These are phyloP conservation scores for Chymomyza costata DNA, from an alignment of 1,140 invertebrate species.

Conservation along the genomic window DNA sequence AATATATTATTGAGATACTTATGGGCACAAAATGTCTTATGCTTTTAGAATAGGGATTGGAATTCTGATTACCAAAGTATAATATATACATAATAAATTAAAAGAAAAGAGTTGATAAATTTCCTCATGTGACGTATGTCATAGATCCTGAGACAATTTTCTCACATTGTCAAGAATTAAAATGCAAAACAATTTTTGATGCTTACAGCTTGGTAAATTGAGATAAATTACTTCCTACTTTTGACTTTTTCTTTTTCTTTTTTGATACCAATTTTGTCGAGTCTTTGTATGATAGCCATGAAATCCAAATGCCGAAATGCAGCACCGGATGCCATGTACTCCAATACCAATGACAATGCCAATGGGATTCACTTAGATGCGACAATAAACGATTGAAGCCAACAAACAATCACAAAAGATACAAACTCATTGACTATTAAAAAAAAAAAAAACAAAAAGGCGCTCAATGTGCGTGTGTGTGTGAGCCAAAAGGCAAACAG, in stretches of 20 bases:
- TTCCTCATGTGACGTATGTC: constrained; percentile 14
- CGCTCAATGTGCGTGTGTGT: constrained; percentile 1
- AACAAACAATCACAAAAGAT: constrained; percentile 19
- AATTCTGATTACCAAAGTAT: too few relatives aligned
- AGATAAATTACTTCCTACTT: constrained; percentile 54
- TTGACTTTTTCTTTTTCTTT: constrained; percentile 1
- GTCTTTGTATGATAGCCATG: too few relatives aligned
- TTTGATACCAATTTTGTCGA: neutral
- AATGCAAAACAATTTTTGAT: constrained; percentile 45
- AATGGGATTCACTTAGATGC: constrained; percentile 14
- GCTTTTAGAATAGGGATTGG: too few relatives aligned
- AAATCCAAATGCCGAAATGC: constrained; percentile 14
- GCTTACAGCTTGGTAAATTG: constrained; percentile 32
- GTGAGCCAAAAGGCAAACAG: neutral
- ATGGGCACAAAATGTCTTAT: too few relatives aligned
- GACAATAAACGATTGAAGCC: constrained; percentile 28
- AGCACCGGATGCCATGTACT: constrained; percentile 47
- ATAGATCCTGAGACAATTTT: constrained; percentile 28
- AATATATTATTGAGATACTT: too few relatives aligned
- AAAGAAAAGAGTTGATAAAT: too few relatives aligned
- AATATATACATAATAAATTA: too few relatives aligned
- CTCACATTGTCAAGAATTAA: constrained; percentile 7
- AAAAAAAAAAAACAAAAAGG: constrained; percentile 30
- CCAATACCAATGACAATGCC: constrained; percentile 5
- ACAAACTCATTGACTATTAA: constrained; percentile 52